Evolutionary conservation across 2,113 vertebrate genomes (phyloP), one percentile per base, ranked within the genome.

Genomic region (Gnathochromis pfefferi): DNA sequence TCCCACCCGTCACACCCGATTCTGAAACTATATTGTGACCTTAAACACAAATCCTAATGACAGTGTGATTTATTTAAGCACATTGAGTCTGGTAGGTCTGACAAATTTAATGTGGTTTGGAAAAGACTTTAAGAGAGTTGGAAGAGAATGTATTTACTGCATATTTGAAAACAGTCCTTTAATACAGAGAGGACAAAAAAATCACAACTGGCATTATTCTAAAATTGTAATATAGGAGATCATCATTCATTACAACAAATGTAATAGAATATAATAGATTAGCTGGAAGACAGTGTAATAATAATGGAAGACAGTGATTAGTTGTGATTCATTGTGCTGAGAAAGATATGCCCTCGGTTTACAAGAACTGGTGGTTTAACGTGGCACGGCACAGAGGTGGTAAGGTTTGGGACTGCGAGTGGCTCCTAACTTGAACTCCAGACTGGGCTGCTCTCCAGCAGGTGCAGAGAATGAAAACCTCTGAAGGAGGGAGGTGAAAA

Each of bases 401-500:
- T 93, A 96, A 7, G 94, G 85, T 68, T 93, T 88, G 9, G 95
- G 94, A 55, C 57, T 7, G 4, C 11, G 92, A 58, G 86, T 90
- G 33, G 1, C 5, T 28, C 86, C 93, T 21, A 95, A 8, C n/a
- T 19, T 54, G 6, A 38, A 94, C 21, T 95, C 93, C 85, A 96
- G 65, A 53, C 57, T 94, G 73, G 92, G 92, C 55, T 92, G 54
- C 63, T 92, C 91, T 42, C 94, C 93, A 9, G 75, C 23, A 3
- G 90, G 83, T 8, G 78, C 9, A 5, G 89, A 89, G 23, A 96
- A 93, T 14, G 90, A 91, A 88, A 95, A 95, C 28, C 86, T 91
- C 86, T 95, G 94, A 31, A 97, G 83, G 33, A 97, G 94, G 63
- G 91, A 82, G 0, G 96, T 96, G 89, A 98, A 97, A 91, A 97